These are phyloP conservation scores for Prolemur simus DNA, from an alignment of 2,113 vertebrate genomes.

Conservation along the genomic window DNA sequence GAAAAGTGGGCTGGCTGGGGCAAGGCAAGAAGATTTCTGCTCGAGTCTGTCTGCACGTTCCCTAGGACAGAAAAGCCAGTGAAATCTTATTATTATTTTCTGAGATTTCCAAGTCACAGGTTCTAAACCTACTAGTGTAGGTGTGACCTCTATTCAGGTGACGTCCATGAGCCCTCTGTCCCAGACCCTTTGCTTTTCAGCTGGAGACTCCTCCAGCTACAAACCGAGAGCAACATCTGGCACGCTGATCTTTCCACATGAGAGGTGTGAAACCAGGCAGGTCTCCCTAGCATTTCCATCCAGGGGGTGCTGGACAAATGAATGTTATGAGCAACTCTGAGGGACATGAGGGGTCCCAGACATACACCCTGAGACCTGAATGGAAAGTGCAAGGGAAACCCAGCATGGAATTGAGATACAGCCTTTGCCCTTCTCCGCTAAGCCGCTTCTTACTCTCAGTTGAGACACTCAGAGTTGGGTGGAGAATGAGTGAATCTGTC, in stretches of 20 bases:
- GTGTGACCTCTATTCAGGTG: neutral
- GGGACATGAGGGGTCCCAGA: neutral
- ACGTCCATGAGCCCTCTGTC: too few relatives aligned
- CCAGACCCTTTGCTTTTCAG: neutral
- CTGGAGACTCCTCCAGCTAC: neutral
- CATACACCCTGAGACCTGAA: neutral
- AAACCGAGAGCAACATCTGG: neutral
- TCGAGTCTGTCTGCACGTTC: neutral
- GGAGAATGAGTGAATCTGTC: neutral
- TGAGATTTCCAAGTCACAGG: neutral
- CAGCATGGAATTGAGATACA: accelerated
- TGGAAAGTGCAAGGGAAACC: neutral
- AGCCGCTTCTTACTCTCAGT: neutral
- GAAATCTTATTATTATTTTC: neutral
- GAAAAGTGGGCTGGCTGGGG: neutral
- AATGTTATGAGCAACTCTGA: neutral
- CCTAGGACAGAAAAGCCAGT: neutral
- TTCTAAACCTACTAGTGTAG: neutral
- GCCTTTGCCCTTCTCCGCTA: neutral
- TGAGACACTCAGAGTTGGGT: neutral
- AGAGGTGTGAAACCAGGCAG: neutral
- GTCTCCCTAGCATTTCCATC: neutral
- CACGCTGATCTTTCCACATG: too few relatives aligned
- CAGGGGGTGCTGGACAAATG: neutral
- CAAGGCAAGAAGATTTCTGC: neutral